Base-by-base conservation (phyloP, 92 coral and sea anemone genomes). In the Parazoanthus swiftii region DNA sequence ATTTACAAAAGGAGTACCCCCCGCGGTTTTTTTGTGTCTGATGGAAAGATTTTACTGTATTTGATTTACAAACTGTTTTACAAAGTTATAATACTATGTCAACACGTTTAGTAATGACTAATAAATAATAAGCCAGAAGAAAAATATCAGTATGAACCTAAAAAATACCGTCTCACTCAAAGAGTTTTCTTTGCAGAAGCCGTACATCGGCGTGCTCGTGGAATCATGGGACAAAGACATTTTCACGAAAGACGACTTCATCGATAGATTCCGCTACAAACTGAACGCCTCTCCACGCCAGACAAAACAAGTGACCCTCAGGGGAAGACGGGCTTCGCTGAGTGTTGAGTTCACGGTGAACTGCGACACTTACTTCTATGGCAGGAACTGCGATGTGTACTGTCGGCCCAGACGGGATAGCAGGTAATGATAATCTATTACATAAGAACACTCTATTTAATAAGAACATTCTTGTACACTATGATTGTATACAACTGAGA, bases 161-260 rank as follows among this genome's bases (percentile, higher is more conserved):
- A 33, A 39, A 59, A 9, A 21, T 14, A 72, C 42, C 38, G 13
- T 3, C 5, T 21, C 36, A 7, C 59, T 73, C 66, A 38, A 8
- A 51, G 16, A 51, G 58, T 43, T 15, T 80, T 4, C 73, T 77
- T 54, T 59, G 39, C 33, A 77, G 81, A 76, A 89, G 91, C 92
- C 92, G 33, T 26, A 89, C 70, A 73, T 92, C 77, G 89, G 91
- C 36, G 84, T 92, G 71, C 90, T 89, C 71, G 90, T 92, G 23
- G 94, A 92, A 75, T 48, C 88, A 35, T 92, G 94, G 94, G 94
- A 92, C 86, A 79, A 88, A 75, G 94, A 92, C 68, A 86, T 23
- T 33, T 85, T 92, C 77, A 86, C 92, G 51, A 79, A 84, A 26
- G 94, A 92, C 73, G 94, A 92, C 81, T 83, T 92, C 3, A 81